Evolutionary conservation across 2,888 invertebrate species (phyloP).

Genomic region (Drosophila rellima): DNA sequence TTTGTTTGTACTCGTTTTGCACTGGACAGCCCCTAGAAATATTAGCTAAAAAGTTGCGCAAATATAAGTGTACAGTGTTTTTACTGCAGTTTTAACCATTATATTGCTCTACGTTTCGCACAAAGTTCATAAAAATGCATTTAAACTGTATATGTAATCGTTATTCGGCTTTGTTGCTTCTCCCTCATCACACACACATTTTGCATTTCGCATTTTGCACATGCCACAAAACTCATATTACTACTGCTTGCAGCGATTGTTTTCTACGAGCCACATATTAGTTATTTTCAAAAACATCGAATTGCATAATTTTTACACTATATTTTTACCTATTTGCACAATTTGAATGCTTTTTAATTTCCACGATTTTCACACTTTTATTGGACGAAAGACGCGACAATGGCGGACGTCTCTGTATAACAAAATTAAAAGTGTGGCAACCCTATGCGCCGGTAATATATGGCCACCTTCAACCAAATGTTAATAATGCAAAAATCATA

Average conservation of each 20-base stretch:
- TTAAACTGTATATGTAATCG: slow-evolving; percentile 59
- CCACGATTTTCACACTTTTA: slow-evolving; percentile 71
- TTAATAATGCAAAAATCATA: background rate
- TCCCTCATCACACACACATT: slow-evolving; percentile 37
- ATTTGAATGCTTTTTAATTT: slow-evolving; percentile 60
- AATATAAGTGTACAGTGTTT: slow-evolving; percentile 15
- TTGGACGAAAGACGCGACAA: slow-evolving; percentile 82
- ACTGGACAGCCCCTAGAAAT: slow-evolving; percentile 26
- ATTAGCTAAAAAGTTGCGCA: slow-evolving; percentile 34
- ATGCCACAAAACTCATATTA: slow-evolving; percentile 16
- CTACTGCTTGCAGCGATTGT: background rate
- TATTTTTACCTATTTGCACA: slow-evolving; percentile 74
- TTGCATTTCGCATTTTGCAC: slow-evolving; percentile 38
- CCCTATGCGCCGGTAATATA: slow-evolving; percentile 57
- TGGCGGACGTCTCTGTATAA: slow-evolving; percentile 82
- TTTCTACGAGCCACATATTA: background rate
- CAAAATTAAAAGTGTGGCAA: slow-evolving; percentile 56
- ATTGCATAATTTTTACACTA: slow-evolving; percentile 38
- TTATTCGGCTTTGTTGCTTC: slow-evolving; percentile 54
- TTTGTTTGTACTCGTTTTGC: slow-evolving; percentile 23
- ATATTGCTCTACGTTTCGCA: slow-evolving; percentile 28
- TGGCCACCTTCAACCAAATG: slow-evolving; percentile 51
- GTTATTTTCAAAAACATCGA: background rate
- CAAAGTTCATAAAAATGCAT: slow-evolving; percentile 46
- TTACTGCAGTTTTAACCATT: slow-evolving; percentile 15